phyloP scores from a whole-genome alignment of 2,797 vertebrate genomes.

The Hemibagrus guttatus region DNA sequence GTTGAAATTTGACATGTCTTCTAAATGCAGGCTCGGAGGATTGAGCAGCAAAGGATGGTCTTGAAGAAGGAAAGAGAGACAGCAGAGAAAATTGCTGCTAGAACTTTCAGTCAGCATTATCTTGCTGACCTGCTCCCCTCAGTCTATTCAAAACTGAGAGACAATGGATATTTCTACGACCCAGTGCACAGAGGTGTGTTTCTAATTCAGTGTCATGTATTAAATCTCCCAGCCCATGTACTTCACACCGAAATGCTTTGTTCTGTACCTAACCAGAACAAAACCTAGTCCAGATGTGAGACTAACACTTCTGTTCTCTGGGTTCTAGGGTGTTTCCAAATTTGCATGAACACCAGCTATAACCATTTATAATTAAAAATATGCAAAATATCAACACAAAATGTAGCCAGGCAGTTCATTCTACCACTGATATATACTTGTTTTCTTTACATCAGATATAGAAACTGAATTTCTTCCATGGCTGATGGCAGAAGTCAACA shows the following conservation, averaged over 20 bases:
- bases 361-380: not conserved
- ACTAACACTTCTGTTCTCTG: not conserved
- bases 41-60: constrained; percentile 76
- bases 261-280: not conserved
- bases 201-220: not conserved
- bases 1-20: not conserved
- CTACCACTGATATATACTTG: not conserved
- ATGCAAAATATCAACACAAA: not conserved
- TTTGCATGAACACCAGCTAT: not conserved
- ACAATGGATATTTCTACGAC: constrained; percentile 88
- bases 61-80: constrained; percentile 78
- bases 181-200: constrained; percentile 83
- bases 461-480: constrained; percentile 87
- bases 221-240: not conserved
- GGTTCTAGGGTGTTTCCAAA: not conserved
- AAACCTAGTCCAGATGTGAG: not conserved
- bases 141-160: constrained; percentile 79
- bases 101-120: constrained; percentile 80
- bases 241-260: not conserved
- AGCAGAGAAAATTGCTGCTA: constrained; percentile 85
- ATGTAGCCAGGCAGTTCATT: not conserved
- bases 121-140: constrained; percentile 83
- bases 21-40: constrained; percentile 77
- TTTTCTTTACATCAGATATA: constrained; percentile 75
- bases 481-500: constrained; percentile 81